Conservation (phyloP, 2,797 vertebrate species). For the Enteromius trimaculatus region DNA sequence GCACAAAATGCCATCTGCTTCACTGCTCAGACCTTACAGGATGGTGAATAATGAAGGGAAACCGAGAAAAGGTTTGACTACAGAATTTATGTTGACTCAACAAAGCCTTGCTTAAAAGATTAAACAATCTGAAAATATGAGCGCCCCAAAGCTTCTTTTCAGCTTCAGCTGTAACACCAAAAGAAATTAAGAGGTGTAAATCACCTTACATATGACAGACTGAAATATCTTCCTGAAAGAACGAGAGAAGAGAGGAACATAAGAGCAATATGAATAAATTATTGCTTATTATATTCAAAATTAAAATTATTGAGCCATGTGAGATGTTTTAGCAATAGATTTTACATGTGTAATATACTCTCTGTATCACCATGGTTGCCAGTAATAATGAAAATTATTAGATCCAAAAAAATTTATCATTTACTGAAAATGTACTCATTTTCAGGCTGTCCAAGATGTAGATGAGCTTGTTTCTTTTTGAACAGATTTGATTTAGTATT, state of each 20-base stretch:
- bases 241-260: neutral
- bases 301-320: neutral
- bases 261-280: neutral
- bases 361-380: neutral
- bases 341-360: neutral
- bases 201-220: neutral
- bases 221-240: neutral
- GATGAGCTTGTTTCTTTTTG: neutral
- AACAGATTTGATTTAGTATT: neutral
- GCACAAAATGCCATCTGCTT: constrained; percentile 55
- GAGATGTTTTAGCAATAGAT: neutral
- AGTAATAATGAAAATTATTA: neutral
- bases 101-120: constrained; percentile 43
- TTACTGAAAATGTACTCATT: neutral
- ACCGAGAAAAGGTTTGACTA: constrained; percentile 34
- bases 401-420: neutral
- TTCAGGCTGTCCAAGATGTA: neutral
- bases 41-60: constrained; percentile 48
- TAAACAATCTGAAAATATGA: constrained; percentile 37
- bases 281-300: neutral
- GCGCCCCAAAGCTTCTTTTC: neutral
- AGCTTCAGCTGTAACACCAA: constrained; percentile 16
- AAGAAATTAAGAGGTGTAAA: constrained; percentile 27
- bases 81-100: constrained; percentile 43
- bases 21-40: constrained; percentile 34